Base-by-base conservation (phyloP, 2,113 vertebrate species). In the Lamprotornis superbus region DNA sequence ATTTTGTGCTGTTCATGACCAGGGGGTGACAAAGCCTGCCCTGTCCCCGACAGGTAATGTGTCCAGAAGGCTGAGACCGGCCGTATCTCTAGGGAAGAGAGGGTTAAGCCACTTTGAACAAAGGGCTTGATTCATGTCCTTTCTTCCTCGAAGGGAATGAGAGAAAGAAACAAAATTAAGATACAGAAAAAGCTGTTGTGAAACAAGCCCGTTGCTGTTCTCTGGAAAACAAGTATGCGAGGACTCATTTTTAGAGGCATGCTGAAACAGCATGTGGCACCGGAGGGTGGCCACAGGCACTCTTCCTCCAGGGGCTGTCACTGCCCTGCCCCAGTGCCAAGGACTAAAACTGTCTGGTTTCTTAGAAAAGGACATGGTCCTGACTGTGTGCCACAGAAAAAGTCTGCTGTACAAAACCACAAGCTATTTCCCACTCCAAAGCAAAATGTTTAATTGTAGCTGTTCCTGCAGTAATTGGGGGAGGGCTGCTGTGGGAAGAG, bases 171-270 rank as follows among this genome's bases (percentile, higher is more conserved):
- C 23, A 16, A 69, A 80, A 94, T 60, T 80, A 70, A 96, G 87
- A 77, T 70, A 67, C 6, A 88, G 82, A 59, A 95, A 90, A 96
- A 90, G 42, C 91, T 93, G 85, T 74, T 96, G 75, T 91, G 95
- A 96, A 97, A 97, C 95, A 97, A 97, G 73, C 63, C 79, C 0
- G 3, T 49, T 87, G 92, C 95, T 98, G 93, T 97, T 93, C 84
- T 74, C 53, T 83, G 77, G 12, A 93, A 96, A 95, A 87, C 69
- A 89, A 95, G 88, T 79, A 90, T 89, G 87, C 87, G 50, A 81
- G 71, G 88, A 90, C 73, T 96, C 60, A 67, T 96, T 95, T 97
- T 80, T 53, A 78, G 79, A 95, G 82, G 46, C 30, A 1, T 3
- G 37, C 77, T 95, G 74, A 78, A 96, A 46, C 92, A 92, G 71